Percentiles rank a stretch among this genome's conserved stretches.
phyloP scores from a whole-genome alignment of 2,797 vertebrate genomes.

The Rhinella marina region DNA sequence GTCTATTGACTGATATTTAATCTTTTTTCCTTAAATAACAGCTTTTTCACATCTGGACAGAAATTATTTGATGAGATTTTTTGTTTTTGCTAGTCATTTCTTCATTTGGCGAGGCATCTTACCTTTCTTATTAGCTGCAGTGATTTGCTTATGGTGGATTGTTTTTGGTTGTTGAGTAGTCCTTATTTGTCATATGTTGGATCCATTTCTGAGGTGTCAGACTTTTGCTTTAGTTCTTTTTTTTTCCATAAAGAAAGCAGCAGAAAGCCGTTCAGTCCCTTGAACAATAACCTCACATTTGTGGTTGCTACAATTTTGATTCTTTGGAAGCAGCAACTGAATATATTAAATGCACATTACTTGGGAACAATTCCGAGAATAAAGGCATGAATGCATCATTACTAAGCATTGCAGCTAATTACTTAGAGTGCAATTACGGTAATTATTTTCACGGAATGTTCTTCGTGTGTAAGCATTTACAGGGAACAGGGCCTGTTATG shows the following conservation, averaged over 20 bases:
- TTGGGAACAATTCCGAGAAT: background rate
- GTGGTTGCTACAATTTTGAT: background rate
- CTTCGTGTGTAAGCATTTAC: conserved; percentile 8
- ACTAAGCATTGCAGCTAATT: conserved; percentile 15
- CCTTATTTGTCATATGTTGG: too few species aligned
- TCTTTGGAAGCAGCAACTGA: background rate
- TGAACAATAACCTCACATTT: background rate
- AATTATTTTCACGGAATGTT: conserved; percentile 1
- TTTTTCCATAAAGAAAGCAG: background rate
- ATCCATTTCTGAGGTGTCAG: background rate
- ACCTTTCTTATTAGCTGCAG: too few species aligned
- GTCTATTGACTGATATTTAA: too few species aligned
- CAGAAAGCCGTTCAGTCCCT: background rate
- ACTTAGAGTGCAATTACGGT: conserved; percentile 24
- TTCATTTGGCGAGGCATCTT: too few species aligned
- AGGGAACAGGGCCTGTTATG: background rate
- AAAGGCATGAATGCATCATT: conserved; percentile 37
- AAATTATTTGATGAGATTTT: too few species aligned
- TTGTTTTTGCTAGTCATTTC: too few species aligned
- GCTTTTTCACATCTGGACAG: too few species aligned
- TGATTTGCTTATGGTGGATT: too few species aligned
- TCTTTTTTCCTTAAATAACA: too few species aligned
- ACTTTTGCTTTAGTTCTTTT: background rate
- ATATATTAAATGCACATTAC: conserved; percentile 36
- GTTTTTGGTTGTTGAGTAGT: too few species aligned